These are phyloP conservation scores for Metaphire vulgaris DNA, from an alignment of 1,140 invertebrate genomes.

Conservation along the genomic window DNA sequence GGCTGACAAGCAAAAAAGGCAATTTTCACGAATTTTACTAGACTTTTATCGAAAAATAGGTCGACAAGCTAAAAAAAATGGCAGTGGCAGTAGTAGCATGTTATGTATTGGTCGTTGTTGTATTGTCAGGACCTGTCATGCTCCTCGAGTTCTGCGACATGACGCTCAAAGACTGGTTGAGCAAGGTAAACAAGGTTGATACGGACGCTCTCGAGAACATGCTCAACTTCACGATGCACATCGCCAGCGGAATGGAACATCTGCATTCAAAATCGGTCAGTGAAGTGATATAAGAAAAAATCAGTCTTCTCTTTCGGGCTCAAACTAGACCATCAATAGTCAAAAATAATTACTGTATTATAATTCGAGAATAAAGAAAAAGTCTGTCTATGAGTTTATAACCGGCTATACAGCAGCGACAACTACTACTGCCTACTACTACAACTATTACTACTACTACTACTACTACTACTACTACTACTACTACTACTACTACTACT, in stretches of 20 bases:
- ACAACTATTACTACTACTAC: constrained; percentile 11
- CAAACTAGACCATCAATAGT: no score
- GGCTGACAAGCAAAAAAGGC: no score
- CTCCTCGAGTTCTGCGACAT: constrained; percentile 6
- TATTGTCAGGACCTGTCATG: background rate
- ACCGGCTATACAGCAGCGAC: background rate
- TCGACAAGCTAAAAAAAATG: no score
- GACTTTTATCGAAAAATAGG: no score
- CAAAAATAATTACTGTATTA: no score
- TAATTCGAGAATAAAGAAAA: no score
- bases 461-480: constrained; percentile 18
- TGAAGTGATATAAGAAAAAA: no score
- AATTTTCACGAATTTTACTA: no score
- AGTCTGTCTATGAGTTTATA: no score
- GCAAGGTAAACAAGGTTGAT: background rate
- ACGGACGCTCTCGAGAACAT: background rate
- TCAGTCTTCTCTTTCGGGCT: no score
- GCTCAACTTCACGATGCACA: constrained; percentile 11
- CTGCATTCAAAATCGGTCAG: background rate
- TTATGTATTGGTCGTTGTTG: no score
- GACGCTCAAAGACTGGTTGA: constrained; percentile 1
- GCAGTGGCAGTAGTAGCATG: no score
- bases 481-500: constrained; percentile 17
- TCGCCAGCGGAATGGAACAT: background rate
- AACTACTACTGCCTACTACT: constrained; percentile 6